A percentile compares a stretch with the other conserved stretches of the same genome.
These are phyloP conservation scores for Panopea generosa DNA, from an alignment of 2,888 invertebrate species.

Conservation along the genomic window DNA sequence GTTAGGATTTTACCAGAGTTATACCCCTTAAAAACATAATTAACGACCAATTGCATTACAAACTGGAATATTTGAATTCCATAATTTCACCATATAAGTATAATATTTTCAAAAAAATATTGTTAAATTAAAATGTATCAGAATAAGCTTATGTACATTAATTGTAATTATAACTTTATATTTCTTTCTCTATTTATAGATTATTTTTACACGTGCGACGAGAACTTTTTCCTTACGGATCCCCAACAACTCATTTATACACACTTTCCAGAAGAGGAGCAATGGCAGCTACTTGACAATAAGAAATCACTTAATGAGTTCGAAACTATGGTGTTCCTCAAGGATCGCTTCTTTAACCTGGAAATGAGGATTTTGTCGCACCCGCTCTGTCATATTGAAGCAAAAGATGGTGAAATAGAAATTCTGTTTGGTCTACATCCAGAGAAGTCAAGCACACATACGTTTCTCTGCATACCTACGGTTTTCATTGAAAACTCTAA, in stretches of 20 bases:
- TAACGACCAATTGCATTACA: too few species aligned
- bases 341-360: conserved; percentile 80
- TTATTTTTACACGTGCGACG: conserved; percentile 74
- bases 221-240: conserved; percentile 82
- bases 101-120: too few species aligned
- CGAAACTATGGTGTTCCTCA: conserved; percentile 77
- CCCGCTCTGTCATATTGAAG: conserved; percentile 67
- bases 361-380: conserved; percentile 74
- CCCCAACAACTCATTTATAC: conserved; percentile 78
- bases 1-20: too few species aligned
- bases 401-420: conserved; percentile 75
- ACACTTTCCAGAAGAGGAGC: conserved; percentile 75
- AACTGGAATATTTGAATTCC: too few species aligned
- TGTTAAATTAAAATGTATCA: too few species aligned
- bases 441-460: conserved; percentile 60
- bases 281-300: conserved; percentile 78
- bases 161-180: too few species aligned
- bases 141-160: too few species aligned
- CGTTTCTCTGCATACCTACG: conserved; percentile 76
- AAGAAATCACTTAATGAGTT: conserved; percentile 74
- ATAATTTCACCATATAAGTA: too few species aligned
- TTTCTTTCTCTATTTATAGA: conserved; percentile 19
- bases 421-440: conserved; percentile 74
- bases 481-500: conserved; percentile 61
- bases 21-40: too few species aligned